Conservation (phyloP, 2,888 invertebrate species). For the Macaria liturata region DNA sequence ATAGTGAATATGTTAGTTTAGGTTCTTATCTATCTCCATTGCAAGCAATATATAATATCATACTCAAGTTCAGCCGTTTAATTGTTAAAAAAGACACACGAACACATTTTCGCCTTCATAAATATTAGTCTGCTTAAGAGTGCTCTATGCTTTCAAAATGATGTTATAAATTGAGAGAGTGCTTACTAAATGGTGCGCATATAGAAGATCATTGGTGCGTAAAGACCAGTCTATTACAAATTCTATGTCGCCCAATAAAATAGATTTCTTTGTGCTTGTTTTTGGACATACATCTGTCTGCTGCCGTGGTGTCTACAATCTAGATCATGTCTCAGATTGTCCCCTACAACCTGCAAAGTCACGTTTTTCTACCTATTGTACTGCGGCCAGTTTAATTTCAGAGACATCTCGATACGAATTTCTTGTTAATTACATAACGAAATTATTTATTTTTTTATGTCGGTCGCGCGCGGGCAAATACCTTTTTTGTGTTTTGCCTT, state of each 20-base stretch:
- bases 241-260: slow-evolving; percentile 14
- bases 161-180: no score
- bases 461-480: background rate
- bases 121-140: no score
- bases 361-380: slow-evolving; percentile 69
- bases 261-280: slow-evolving; percentile 74
- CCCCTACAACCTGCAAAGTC: slow-evolving; percentile 71
- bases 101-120: no score
- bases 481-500: slow-evolving; percentile 44
- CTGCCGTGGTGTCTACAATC: slow-evolving; percentile 74
- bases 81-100: no score
- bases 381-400: slow-evolving; percentile 66
- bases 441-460: slow-evolving; percentile 52
- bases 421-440: slow-evolving; percentile 69
- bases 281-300: slow-evolving; percentile 65
- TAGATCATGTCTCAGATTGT: slow-evolving; percentile 79
- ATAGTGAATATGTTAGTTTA: no score
- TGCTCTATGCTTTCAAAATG: no score
- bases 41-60: no score
- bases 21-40: no score
- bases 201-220: no score
- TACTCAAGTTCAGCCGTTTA: no score
- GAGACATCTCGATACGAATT: slow-evolving; percentile 66
- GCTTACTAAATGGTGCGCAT: no score
- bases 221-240: no score